Conservation (phyloP, 2,888 invertebrate genomes). For the Callinectes sapidus region DNA sequence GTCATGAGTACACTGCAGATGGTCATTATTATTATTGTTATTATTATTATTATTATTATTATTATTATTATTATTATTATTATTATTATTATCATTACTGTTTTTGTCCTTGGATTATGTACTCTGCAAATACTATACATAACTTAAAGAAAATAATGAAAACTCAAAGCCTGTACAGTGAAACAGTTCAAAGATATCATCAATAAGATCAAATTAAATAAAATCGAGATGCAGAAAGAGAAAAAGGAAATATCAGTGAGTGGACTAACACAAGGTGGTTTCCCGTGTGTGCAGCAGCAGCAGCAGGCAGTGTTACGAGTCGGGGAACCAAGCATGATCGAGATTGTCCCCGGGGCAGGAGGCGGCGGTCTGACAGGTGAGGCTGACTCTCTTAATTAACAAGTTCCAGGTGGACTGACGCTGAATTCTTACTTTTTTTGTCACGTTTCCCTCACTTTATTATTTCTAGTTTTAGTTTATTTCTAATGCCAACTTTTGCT, state of each 20-base stretch:
- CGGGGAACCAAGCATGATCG: conserved; percentile 34
- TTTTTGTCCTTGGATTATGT: not conserved
- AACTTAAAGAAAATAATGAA: too few species aligned
- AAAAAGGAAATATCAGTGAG: too few species aligned
- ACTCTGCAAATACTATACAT: too few species aligned
- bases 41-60: too few species aligned
- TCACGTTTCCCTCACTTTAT: not conserved
- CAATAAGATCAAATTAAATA: not conserved
- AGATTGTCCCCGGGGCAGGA: conserved; percentile 35
- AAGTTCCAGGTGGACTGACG: not conserved
- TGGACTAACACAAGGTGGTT: too few species aligned
- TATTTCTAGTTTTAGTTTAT: not conserved
- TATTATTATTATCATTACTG: not conserved
- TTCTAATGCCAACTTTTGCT: not conserved
- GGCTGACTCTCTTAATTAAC: not conserved
- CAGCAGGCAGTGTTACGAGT: conserved; percentile 57
- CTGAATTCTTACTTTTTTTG: not conserved
- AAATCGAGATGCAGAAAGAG: too few species aligned
- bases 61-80: not conserved
- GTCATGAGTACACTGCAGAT: not conserved
- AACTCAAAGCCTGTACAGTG: too few species aligned
- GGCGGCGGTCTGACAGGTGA: conserved; percentile 59
- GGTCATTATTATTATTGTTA: not conserved
- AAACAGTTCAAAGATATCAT: not conserved
- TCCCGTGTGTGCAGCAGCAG: not conserved